phyloP scores from a whole-genome alignment of 2,888 invertebrate species.

The Invenusta paracnida region DNA sequence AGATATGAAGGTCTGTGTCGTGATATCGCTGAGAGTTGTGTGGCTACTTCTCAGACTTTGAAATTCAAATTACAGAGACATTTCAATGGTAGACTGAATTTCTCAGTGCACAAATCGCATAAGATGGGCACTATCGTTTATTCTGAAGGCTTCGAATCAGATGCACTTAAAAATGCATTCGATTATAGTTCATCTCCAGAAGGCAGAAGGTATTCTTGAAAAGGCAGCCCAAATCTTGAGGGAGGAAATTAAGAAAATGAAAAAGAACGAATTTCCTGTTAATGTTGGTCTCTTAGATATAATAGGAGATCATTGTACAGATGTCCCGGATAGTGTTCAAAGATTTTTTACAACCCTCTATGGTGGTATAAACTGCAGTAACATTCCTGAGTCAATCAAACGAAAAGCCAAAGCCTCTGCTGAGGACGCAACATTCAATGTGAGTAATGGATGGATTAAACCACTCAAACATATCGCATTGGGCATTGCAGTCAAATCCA shows the following conservation, averaged over 20 bases:
- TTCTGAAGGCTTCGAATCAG: not conserved
- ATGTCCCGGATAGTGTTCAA: not conserved
- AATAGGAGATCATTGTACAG: not conserved
- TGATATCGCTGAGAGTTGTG: not conserved
- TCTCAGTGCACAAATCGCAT: not conserved
- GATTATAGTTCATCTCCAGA: slow-evolving; percentile 19
- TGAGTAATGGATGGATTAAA: slow-evolving; percentile 26
- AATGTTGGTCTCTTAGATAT: not conserved
- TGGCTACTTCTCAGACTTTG: not conserved
- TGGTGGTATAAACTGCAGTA: not conserved
- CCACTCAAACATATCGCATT: slow-evolving; percentile 42
- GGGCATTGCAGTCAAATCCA: slow-evolving; percentile 40
- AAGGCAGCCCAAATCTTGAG: not conserved
- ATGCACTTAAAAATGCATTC: slow-evolving; percentile 1
- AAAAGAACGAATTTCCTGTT: not conserved
- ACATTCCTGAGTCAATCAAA: slow-evolving; percentile 13
- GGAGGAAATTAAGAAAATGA: not conserved
- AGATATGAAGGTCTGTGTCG: not conserved
- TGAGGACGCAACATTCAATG: slow-evolving; percentile 42
- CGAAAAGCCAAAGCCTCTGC: slow-evolving; percentile 38
- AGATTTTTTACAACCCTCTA: not conserved
- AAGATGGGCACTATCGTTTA: not conserved
- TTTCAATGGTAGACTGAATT: not conserved
- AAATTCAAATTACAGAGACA: not conserved
- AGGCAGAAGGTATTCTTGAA: not conserved